Conservation (phyloP, 2,113 vertebrate genomes). For the Salvelinus namaycush region DNA sequence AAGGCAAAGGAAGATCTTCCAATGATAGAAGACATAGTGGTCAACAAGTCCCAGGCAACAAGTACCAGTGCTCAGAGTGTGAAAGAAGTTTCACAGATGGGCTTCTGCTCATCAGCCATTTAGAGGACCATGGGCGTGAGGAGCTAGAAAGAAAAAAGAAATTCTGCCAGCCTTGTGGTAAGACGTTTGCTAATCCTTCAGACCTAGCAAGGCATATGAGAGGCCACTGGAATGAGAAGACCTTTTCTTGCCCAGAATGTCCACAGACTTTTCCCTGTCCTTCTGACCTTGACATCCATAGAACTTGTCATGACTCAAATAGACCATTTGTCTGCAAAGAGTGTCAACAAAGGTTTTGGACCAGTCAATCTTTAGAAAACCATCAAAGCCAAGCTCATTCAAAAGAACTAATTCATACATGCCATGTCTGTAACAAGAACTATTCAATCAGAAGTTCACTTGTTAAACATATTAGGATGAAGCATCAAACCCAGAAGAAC, state of each 20-base stretch:
- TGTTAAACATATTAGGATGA: slow-evolving; percentile 59
- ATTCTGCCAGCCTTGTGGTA: slow-evolving; percentile 62
- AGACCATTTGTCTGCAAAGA: slow-evolving; percentile 62
- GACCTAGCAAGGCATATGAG: slow-evolving; percentile 67
- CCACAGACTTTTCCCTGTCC: slow-evolving; percentile 33
- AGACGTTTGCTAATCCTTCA: slow-evolving; percentile 43
- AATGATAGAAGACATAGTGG: slow-evolving; percentile 30
- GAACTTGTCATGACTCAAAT: slow-evolving; percentile 59
- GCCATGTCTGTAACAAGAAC: slow-evolving; percentile 63
- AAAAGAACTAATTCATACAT: slow-evolving; percentile 46
- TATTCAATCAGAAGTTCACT: slow-evolving; percentile 66
- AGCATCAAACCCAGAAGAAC: slow-evolving; percentile 53
- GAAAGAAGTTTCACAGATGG: slow-evolving; percentile 76
- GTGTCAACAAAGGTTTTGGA: slow-evolving; percentile 65
- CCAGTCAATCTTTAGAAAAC: slow-evolving; percentile 48
- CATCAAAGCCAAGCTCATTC: slow-evolving; percentile 61
- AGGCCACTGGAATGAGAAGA: slow-evolving; percentile 38
- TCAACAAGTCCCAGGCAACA: slow-evolving; percentile 9
- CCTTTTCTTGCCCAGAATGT: slow-evolving; percentile 61
- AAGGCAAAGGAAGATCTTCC: slow-evolving; percentile 18
- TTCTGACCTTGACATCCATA: slow-evolving; percentile 67
- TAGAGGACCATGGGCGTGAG: slow-evolving; percentile 74
- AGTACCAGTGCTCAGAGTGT: slow-evolving; percentile 80
- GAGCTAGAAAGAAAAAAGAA: slow-evolving; percentile 60
- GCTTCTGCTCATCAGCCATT: slow-evolving; percentile 75